phyloP scores from a whole-genome alignment of 2,113 vertebrate species.

The Pelecanoides urinatrix region DNA sequence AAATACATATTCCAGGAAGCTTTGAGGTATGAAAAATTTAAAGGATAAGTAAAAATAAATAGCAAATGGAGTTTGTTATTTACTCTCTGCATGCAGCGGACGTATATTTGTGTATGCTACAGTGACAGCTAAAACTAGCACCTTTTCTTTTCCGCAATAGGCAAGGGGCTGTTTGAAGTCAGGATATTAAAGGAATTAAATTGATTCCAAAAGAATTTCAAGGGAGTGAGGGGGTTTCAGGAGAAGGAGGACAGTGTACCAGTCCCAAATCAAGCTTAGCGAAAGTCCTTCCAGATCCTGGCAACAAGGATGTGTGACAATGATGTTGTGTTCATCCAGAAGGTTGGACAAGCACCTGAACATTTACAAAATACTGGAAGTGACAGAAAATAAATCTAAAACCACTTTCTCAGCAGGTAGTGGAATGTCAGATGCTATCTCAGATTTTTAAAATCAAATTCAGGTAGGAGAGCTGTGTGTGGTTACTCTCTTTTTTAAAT shows the following conservation, averaged over 20 bases:
- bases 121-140: background rate
- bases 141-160: background rate
- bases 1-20: background rate
- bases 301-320: background rate
- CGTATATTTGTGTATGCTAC: background rate
- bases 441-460: background rate
- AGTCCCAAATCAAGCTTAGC: background rate
- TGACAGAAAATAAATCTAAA: background rate
- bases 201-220: background rate
- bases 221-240: background rate
- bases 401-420: background rate
- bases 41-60: background rate
- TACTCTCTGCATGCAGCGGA: background rate
- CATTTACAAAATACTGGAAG: background rate
- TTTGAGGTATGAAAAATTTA: background rate
- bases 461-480: background rate
- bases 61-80: background rate
- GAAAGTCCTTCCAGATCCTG: background rate
- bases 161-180: background rate
- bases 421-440: background rate
- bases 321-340: background rate
- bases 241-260: background rate
- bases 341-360: background rate
- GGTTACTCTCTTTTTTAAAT: background rate
- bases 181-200: background rate